Evolutionary conservation across 37 sponge, comb jelly and placozoan genomes (phyloP).

Genomic region (Corticium candelabrum): DNA sequence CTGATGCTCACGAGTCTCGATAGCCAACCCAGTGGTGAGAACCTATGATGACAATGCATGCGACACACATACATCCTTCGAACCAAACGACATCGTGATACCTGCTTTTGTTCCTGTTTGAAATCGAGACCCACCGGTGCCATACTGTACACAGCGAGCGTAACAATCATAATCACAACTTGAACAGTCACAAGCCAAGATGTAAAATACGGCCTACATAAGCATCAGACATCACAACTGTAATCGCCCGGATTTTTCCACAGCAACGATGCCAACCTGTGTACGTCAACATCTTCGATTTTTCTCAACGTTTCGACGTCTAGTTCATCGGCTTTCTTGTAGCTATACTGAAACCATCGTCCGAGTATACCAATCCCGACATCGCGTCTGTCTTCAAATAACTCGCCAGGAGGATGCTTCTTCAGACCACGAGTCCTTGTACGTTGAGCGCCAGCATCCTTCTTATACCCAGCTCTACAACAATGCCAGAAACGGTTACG

Average conservation of each 20-base stretch:
- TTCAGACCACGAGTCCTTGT: too few species aligned
- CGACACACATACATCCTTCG: background rate
- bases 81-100: too few species aligned
- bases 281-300: too few species aligned
- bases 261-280: too few species aligned
- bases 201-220: conserved; percentile 90
- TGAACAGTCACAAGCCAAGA: conserved; percentile 84
- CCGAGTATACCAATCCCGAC: background rate
- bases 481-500: too few species aligned
- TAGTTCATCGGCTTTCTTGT: too few species aligned
- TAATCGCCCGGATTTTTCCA: too few species aligned
- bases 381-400: background rate
- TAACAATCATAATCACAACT: conserved; percentile 54
- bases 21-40: background rate
- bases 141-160: conserved; percentile 65
- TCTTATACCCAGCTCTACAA: too few species aligned
- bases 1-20: background rate
- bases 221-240: too few species aligned
- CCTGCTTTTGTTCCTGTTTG: conserved; percentile 10
- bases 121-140: conserved; percentile 67
- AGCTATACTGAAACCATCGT: background rate
- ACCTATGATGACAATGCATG: background rate
- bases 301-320: too few species aligned
- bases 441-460: too few species aligned
- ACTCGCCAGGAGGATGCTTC: too few species aligned